A percentile compares a stretch with the other conserved stretches of the same genome.
Evolutionary conservation across 2,888 invertebrate genomes (phyloP).

Genomic region (Frankliniella intonsa): DNA sequence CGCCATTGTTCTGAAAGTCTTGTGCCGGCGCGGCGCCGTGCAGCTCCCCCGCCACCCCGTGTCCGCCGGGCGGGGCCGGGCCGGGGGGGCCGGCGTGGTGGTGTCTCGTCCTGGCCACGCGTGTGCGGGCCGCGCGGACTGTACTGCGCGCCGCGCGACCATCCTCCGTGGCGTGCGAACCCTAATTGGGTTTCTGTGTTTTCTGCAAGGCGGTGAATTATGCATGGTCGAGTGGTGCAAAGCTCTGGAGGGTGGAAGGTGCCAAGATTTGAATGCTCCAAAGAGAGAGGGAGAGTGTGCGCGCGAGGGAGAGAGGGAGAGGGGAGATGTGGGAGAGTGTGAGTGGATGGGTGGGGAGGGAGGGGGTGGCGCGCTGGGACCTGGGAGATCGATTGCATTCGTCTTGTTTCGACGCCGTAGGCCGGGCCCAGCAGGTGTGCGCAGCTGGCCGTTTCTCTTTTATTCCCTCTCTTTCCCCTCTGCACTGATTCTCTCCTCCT

Average conservation of each 20-base stretch:
- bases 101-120: not conserved
- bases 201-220: conserved; percentile 13
- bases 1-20: not conserved
- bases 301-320: no score
- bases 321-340: no score
- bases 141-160: not conserved
- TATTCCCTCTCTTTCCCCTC: no score
- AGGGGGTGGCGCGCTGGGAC: not conserved
- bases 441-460: not conserved
- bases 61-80: no score
- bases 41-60: no score
- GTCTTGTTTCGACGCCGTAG: not conserved
- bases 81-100: not conserved
- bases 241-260: not conserved
- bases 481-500: no score
- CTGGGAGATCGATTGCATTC: conserved; percentile 1
- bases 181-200: conserved; percentile 15
- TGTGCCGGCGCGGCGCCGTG: no score
- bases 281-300: no score
- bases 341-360: no score
- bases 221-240: not conserved
- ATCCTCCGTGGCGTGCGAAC: not conserved
- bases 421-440: not conserved
- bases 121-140: not conserved
- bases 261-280: conserved; percentile 1